Percentiles rank a stretch among this genome's conserved stretches.
phyloP scores from a whole-genome alignment of 2,797 vertebrate species.

The Oceanodroma leucorhoa region DNA sequence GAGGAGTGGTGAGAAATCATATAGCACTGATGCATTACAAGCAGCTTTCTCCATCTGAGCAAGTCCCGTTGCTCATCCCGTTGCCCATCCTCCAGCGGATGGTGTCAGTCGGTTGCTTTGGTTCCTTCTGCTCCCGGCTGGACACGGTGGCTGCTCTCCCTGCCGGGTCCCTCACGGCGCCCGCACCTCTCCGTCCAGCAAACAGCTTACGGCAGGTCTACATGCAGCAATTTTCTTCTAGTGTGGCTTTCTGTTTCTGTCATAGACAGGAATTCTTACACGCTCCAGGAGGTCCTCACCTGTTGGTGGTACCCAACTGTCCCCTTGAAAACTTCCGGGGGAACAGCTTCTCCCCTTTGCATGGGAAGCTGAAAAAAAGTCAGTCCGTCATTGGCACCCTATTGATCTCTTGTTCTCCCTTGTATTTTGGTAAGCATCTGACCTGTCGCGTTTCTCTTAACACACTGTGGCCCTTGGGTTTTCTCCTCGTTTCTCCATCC shows the following conservation, averaged over 20 bases:
- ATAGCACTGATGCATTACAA: rapidly evolving
- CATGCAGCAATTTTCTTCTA: background rate
- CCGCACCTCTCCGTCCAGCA: too few species aligned
- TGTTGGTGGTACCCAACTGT: too few species aligned
- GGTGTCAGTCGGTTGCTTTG: background rate
- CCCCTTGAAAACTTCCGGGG: background rate
- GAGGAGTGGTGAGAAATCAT: rapidly evolving
- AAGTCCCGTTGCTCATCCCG: too few species aligned
- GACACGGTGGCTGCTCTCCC: rapidly evolving
- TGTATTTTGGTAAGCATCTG: background rate
- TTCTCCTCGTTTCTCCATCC: background rate
- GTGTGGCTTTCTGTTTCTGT: background rate
- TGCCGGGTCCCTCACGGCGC: background rate
- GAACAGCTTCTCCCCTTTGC: background rate
- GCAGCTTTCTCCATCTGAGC: background rate
- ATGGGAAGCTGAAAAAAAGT: background rate
- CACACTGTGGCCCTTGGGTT: background rate
- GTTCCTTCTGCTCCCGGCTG: background rate
- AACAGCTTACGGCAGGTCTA: background rate
- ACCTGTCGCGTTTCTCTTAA: background rate
- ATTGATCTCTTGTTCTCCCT: background rate
- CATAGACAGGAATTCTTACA: background rate
- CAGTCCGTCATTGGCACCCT: background rate
- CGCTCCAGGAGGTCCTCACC: background rate
- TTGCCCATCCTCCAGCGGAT: too few species aligned